Base-by-base conservation (phyloP, 2,113 vertebrate species). In the Proterorhinus semilunaris region DNA sequence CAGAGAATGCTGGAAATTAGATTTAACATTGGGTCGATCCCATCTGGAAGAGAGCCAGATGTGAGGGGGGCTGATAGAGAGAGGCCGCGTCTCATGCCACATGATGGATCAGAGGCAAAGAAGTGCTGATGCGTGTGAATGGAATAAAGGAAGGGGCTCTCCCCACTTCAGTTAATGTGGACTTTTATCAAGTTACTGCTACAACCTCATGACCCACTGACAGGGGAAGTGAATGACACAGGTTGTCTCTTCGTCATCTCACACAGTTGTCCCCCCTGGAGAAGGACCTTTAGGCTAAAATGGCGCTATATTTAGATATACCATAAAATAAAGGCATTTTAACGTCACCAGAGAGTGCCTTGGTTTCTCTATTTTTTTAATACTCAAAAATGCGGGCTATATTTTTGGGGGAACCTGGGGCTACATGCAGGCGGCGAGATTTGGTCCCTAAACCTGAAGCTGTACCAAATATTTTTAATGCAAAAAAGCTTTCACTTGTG, bases 1-100 rank as follows among this genome's bases (percentile, higher is more conserved):
- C 68, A 79, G 88, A 89, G 86, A 89, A 90, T 89, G 83, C 65
- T 78, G 78, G 78, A 86, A 86, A 90, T 91, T 87, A 85, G 83
- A 91, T 91, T 90, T 89, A 87, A 83, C 75, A 73, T 72, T 68
- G 73, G 81, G 72, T 91, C 83, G 81, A 90, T 89, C 74, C 69
- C 69, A 54, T 76, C 83, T 90, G 90, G 88, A 87, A 5, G 45
- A 47, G 68, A 69, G 83, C 88, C 90, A 90, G 76, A 66, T 76
- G 76, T 80, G 83, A 87, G 81, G 78, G 81, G 87, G 71, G 17
- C 75, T 79, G 80, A 78, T 76, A 68, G 73, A 48, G 47, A 74
- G 65, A 79, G 81, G 54, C 17, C 36, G 65, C 68, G 59, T 76
- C 72, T 86, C 82, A 88, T 74, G 59, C 78, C 69, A 75, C 81